Base-by-base conservation (phyloP, 2,113 vertebrate species). In the Dicentrarchus labrax region DNA sequence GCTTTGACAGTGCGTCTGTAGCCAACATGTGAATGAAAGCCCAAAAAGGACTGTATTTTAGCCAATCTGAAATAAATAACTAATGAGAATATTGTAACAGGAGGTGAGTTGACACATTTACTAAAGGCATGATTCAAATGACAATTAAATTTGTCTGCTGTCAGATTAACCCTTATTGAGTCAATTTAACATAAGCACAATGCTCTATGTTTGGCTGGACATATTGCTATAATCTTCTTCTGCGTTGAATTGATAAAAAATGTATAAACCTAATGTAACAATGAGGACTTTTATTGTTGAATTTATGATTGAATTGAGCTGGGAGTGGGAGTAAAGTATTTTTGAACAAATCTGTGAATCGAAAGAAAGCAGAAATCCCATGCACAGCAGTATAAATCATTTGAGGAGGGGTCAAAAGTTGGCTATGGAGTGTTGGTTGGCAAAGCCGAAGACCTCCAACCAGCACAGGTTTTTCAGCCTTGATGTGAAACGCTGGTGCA, bases 111-210 rank as follows among this genome's bases (percentile, higher is more conserved):
- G 38, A 48, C 54, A 64, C 45, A 13, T 4, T 30, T 30, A 30
- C 30, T 30, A 4, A 13, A 59, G 51, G 11, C 6, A 1, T 72
- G 59, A 22, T 56, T 53, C 47, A 76, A 30, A 21, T 73, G 30
- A 54, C 51, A 41, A 15, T 59, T 81, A 2, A 64, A 70, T 71
- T 36, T 53, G 47, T 66, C 68, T 65, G 41, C 66, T 78, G 82
- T 84, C 64, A 79, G 72, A 82, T 85, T 65, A 84, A 22, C 54
- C 50, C 12, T 0, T 5, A 45, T 65, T 51, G 16, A 60, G 45
- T 54, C 45, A 61, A 47, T 61, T 74, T 41, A 79, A 78, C 61
- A 61, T 13, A 36, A 65, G 24, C 19, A 17, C 41, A 60, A 17
- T 48, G 60, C 45, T 78, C 72, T 65, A 30, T 50, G 38, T 80